Base-by-base conservation (phyloP, 2,797 vertebrate genomes). In the Urophycis tenuis region DNA sequence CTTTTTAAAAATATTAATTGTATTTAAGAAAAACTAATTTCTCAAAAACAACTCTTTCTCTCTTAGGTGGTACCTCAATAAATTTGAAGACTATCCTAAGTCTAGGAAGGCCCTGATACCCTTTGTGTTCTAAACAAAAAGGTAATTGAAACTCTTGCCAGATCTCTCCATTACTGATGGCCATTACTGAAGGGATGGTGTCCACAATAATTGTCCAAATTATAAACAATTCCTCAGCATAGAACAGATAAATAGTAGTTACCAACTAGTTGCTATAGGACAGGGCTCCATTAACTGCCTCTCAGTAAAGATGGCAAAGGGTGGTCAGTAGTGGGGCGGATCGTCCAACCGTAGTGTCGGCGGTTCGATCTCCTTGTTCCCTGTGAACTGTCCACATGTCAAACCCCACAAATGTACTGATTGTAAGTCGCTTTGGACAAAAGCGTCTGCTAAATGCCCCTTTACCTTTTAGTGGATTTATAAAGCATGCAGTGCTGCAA, bases 41-140 rank as follows among this genome's bases (percentile, higher is more conserved):
- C 25, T 67, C 25, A 29, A 67, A 30, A 67, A 29, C 45, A 53
- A 45, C 11, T 11, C 60, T 67, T 29, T 67, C 25, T 67, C 10
- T 29, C 60, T 77, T 91, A 99, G 97, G 84, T 99, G 97, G 97
- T 98, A 98, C 84, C 92, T 93, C 34, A 79, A 89, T 31, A 98
- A 97, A 89, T 99, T 98, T 88, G 95, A 98, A 91, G 93, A 97
- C 83, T 99, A 98, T 80, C 97, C 97, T 0, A 96, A 93, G 86
- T 85, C 75, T 49, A 95, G 96, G 83, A 99, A 95, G 92, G 93
- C 94, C 15, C 69, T 98, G 73, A 92, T 99, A 82, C 96, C 97
- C 0, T 96, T 95, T 92, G 36, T 98, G 45, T 91, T 94, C 81
- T 99, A 90, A 94, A 75, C 25, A 60, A 60, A 7, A 34, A n/a